phyloP scores from a whole-genome alignment of 2,888 invertebrate genomes.

The Scelioninae gen. 1 region DNA sequence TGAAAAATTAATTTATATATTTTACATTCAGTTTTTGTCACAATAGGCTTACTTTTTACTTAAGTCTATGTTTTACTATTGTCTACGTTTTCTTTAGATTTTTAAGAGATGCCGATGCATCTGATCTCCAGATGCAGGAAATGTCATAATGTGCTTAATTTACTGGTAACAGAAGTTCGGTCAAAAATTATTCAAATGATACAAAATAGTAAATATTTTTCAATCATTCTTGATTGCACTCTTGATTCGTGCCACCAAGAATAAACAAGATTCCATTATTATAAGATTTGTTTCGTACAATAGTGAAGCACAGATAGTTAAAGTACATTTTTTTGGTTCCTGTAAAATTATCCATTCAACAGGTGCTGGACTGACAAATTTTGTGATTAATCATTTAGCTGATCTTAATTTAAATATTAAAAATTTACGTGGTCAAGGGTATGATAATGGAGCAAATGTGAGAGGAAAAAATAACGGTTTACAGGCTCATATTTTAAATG shows the following conservation, averaged over 20 bases:
- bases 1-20: too few species aligned
- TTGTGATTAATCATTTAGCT: neutral
- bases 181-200: neutral
- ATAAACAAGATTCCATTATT: neutral
- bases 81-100: too few species aligned
- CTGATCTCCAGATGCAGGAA: too few species aligned
- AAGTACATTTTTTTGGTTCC: neutral
- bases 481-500: neutral
- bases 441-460: neutral
- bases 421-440: neutral
- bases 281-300: neutral
- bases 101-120: too few species aligned
- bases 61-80: too few species aligned
- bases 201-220: conserved; percentile 2
- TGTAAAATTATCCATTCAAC: neutral
- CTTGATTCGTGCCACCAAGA: neutral
- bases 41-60: too few species aligned
- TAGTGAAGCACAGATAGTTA: neutral
- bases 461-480: neutral
- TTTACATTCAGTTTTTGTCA: too few species aligned
- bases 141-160: neutral
- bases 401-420: conserved; percentile 1
- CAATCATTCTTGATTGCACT: neutral
- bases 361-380: neutral
- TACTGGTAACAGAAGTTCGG: too few species aligned